Base-by-base conservation (phyloP, 2,888 invertebrate genomes). In the Stenolophus ochropezus region DNA sequence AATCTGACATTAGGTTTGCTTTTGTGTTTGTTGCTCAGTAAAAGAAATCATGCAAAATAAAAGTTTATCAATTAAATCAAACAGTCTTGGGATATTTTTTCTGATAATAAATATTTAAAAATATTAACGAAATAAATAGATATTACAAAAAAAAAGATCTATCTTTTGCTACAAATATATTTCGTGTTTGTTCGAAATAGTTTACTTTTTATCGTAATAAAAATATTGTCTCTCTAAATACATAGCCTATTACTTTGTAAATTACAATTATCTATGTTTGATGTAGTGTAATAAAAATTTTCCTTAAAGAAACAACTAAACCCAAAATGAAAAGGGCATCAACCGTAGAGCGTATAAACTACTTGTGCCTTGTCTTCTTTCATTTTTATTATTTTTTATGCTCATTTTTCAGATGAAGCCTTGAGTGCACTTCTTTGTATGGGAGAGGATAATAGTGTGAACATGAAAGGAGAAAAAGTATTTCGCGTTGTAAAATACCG, bases 351-450 rank as follows among this genome's bases (percentile, higher is more conserved):
- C 33, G 69, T 16, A 69, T 69, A 69, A 69, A 69, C 69, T 69
- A 33, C 69, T 18, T 58, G 20, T 61, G 25, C 25, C 25, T 61
- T 58, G 23, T 61, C 25, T 23, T 61, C 25, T 23, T 61, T 33
- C 47, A 42, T 69, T 69, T 69, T 69, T 42, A 11, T 69, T 69
- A 69, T 69, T 69, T 69, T 69, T 69, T 69, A 69, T 47, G 69
- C 20, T 47, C 69, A 69, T 69, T 69, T 47, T 11, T 69, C 69
- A 69, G 69, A 69, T 69, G 69, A 69, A 69, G 33, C 47, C 16
- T 27, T 69, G 42, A 69, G 69, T 69, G 69, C 69, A 69, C 69
- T 69, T 47, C 47, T 69, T 69, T 69, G 69, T 69, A 69, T 20
- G 42, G 65, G 5, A 61, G 61, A 8, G 21, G 61, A 23, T 61